Percentiles rank a stretch among this genome's conserved stretches.
phyloP scores from a whole-genome alignment of 2,888 invertebrate genomes.

The Limenitis camilla region DNA sequence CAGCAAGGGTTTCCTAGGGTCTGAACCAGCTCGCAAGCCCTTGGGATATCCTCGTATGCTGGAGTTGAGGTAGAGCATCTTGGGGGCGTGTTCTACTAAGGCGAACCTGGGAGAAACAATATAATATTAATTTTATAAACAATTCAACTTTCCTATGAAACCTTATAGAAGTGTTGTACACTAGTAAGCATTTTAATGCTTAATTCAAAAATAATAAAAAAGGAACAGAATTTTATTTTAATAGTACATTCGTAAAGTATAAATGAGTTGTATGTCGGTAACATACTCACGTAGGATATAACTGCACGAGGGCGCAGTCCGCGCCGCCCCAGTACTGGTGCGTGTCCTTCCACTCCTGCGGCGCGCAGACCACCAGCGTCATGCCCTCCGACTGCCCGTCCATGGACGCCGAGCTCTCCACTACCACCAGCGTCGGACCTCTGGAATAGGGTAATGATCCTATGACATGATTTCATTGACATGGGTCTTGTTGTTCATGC shows the following conservation, averaged over 20 bases:
- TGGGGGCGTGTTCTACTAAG: conserved; percentile 72
- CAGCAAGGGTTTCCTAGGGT: conserved; percentile 84
- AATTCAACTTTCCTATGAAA: too few relatives aligned
- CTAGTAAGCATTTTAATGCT: too few relatives aligned
- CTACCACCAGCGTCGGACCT: conserved; percentile 77
- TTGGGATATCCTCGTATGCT: conserved; percentile 88
- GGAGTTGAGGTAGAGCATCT: conserved; percentile 89
- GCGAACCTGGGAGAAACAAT: conserved; percentile 37
- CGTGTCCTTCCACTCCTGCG: conserved; percentile 90
- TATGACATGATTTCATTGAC: too few relatives aligned
- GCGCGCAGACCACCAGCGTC: conserved; percentile 83
- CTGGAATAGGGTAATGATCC: conserved; percentile 32
- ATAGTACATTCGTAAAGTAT: too few relatives aligned
- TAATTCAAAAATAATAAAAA: too few relatives aligned
- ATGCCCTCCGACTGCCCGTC: conserved; percentile 74
- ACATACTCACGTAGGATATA: conserved; percentile 79
- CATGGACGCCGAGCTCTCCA: conserved; percentile 67
- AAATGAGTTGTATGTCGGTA: background rate
- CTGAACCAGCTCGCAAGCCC: conserved; percentile 86
- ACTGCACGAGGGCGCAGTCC: conserved; percentile 84
- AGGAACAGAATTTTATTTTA: too few relatives aligned
- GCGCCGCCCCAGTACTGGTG: conserved; percentile 88
- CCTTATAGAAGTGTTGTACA: too few relatives aligned
- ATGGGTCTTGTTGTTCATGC: too few relatives aligned
- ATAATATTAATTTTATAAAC: too few relatives aligned